phyloP scores from a whole-genome alignment of 2,888 invertebrate genomes.

The Margaritifera margaritifera region DNA sequence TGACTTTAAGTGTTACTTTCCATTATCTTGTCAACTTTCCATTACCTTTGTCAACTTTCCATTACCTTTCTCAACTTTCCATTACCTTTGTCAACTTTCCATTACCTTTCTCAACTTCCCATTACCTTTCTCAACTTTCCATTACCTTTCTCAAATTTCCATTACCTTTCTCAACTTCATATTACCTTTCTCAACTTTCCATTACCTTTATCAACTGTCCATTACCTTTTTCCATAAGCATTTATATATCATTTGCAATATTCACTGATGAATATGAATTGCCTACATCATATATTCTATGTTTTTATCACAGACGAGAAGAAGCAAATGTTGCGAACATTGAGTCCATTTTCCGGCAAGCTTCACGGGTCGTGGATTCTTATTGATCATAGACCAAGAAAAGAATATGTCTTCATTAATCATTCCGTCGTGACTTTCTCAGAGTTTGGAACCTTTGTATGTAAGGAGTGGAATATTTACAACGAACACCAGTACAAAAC shows the following conservation, averaged over 20 bases:
- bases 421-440: constrained; percentile 53
- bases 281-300: constrained; percentile 5
- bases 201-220: no score
- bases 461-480: constrained; percentile 54
- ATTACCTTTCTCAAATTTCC: no score
- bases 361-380: constrained; percentile 63
- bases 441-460: constrained; percentile 58
- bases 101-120: no score
- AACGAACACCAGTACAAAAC: constrained; percentile 58
- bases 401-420: constrained; percentile 58
- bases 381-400: constrained; percentile 47
- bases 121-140: no score
- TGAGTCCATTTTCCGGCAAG: constrained; percentile 56
- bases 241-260: background rate
- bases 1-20: no score
- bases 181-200: no score
- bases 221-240: background rate
- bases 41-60: no score
- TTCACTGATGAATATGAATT: background rate
- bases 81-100: no score
- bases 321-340: constrained; percentile 18
- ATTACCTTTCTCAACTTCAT: no score
- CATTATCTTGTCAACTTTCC: no score
- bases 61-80: no score
- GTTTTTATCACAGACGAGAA: constrained; percentile 15